Evolutionary conservation across 1,140 invertebrate genomes (phyloP).

Genomic region (Penaeus japonicus): DNA sequence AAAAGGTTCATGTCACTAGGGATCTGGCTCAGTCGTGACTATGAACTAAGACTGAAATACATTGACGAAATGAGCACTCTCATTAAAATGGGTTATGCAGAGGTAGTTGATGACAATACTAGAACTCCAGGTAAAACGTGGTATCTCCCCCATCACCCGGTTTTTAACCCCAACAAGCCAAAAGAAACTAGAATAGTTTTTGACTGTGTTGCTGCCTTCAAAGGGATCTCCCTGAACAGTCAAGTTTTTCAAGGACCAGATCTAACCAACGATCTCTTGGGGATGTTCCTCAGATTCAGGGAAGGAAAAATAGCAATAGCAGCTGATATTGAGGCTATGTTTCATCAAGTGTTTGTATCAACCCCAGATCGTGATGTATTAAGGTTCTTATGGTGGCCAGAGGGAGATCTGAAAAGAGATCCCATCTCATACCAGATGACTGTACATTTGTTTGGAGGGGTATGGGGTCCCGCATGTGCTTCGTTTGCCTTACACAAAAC

Average conservation of each 20-base stretch:
- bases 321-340: slow-evolving; percentile 48
- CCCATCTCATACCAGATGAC: no score
- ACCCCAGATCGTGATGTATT: slow-evolving; percentile 16
- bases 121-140: neutral
- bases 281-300: slow-evolving; percentile 22
- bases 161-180: neutral
- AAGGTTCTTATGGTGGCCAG: slow-evolving; percentile 38
- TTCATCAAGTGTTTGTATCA: slow-evolving; percentile 28
- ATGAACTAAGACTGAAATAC: no score
- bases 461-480: no score
- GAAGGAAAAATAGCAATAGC: slow-evolving; percentile 7
- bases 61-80: no score
- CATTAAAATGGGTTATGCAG: neutral
- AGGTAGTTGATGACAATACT: neutral
- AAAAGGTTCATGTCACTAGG: no score
- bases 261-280: slow-evolving; percentile 12
- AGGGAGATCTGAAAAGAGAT: no score
- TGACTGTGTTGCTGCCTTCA: slow-evolving; percentile 36
- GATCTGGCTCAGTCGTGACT: no score
- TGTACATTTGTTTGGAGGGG: no score
- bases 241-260: slow-evolving; percentile 38
- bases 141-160: slow-evolving; percentile 13
- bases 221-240: neutral
- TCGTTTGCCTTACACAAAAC: no score
- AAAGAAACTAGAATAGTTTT: slow-evolving; percentile 16